Evolutionary conservation across 2,797 vertebrate genomes (phyloP).

Genomic region (Podarcis siculus): DNA sequence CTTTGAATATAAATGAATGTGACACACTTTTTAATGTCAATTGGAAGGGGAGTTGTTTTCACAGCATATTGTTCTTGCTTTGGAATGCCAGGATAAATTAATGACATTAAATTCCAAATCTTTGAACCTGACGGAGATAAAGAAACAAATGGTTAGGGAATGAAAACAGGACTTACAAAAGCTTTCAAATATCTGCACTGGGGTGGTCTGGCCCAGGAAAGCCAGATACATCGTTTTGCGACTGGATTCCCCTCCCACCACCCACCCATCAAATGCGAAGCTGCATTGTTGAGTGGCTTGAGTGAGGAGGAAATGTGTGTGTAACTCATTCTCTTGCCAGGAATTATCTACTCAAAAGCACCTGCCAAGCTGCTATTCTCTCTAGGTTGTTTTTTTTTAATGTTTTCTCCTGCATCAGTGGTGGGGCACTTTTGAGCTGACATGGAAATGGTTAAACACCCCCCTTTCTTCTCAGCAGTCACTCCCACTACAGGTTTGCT

Average conservation of each 20-base stretch:
- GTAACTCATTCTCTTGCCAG: background rate
- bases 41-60: slow-evolving; percentile 63
- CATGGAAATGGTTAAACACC: no score
- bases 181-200: background rate
- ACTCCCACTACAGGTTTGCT: no score
- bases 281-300: no score
- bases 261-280: background rate
- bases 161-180: slow-evolving; percentile 36
- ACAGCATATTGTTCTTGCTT: slow-evolving; percentile 64
- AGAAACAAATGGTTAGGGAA: slow-evolving; percentile 39
- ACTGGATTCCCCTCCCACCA: background rate
- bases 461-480: no score
- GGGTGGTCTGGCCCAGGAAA: background rate
- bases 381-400: background rate
- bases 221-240: background rate
- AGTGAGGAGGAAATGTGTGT: background rate
- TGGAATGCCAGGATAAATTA: slow-evolving; percentile 66
- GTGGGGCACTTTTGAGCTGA: no score
- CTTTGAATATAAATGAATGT: slow-evolving; percentile 59
- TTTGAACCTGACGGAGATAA: slow-evolving; percentile 48
- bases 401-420: no score
- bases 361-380: background rate
- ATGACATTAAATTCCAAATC: slow-evolving; percentile 59
- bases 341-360: background rate
- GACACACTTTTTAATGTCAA: slow-evolving; percentile 65